Evolutionary conservation across 2,113 vertebrate species (phyloP).

Genomic region (Symphodus melops): DNA sequence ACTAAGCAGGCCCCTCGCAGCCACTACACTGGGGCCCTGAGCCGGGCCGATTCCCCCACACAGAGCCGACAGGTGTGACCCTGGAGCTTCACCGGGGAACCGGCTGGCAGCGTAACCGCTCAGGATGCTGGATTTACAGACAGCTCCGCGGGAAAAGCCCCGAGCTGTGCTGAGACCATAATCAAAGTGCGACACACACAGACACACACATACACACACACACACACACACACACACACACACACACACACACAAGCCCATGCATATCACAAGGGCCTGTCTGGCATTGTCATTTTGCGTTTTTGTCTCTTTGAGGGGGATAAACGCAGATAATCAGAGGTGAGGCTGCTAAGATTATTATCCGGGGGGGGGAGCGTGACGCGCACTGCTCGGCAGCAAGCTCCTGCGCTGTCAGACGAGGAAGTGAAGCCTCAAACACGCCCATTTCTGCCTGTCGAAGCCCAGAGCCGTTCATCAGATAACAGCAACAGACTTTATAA

Average conservation of each 20-base stretch:
- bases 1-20: slow-evolving; percentile 62
- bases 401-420: slow-evolving; percentile 74
- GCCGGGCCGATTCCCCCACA: slow-evolving; percentile 46
- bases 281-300: slow-evolving; percentile 14
- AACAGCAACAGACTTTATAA: slow-evolving; percentile 32
- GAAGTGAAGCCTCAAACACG: slow-evolving; percentile 73
- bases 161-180: slow-evolving; percentile 40
- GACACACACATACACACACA: slow-evolving; percentile 40
- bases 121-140: slow-evolving; percentile 22
- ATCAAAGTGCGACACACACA: slow-evolving; percentile 62
- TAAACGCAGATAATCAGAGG: slow-evolving; percentile 9
- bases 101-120: neutral
- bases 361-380: slow-evolving; percentile 43
- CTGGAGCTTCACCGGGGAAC: slow-evolving; percentile 23
- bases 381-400: slow-evolving; percentile 56
- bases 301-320: neutral
- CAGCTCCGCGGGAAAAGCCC: slow-evolving; percentile 13
- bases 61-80: slow-evolving; percentile 55
- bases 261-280: slow-evolving; percentile 39
- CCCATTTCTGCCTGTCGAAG: slow-evolving; percentile 57
- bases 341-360: slow-evolving; percentile 33
- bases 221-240: slow-evolving; percentile 42
- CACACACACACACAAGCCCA: slow-evolving; percentile 20
- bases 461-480: slow-evolving; percentile 44
- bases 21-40: slow-evolving; percentile 57